phyloP scores from a whole-genome alignment of 2,888 invertebrate genomes.

The Cyaniris semiargus region DNA sequence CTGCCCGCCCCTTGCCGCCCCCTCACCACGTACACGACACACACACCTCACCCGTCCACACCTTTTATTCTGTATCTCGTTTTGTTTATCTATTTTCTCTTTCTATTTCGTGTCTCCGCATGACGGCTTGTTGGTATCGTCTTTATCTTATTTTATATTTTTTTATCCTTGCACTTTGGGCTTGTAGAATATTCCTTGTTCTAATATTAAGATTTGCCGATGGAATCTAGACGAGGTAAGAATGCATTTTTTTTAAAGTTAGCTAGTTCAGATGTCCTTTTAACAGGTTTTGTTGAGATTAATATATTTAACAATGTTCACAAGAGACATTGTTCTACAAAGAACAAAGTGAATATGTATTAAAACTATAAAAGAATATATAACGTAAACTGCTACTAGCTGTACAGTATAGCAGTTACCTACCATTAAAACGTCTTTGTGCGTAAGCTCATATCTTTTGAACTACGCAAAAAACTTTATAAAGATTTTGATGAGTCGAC shows the following conservation, averaged over 20 bases:
- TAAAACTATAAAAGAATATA: too few relatives aligned
- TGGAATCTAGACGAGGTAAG: conserved; percentile 18
- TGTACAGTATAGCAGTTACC: too few relatives aligned
- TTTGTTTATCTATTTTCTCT: conserved; percentile 28
- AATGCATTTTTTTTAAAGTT: not conserved
- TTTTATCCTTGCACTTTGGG: conserved; percentile 32
- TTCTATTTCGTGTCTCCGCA: conserved; percentile 30
- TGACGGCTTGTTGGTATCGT: conserved; percentile 40
- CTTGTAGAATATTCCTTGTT: conserved; percentile 32
- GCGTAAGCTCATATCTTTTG: too few relatives aligned
- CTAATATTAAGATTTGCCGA: conserved; percentile 23
- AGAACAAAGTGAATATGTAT: too few relatives aligned
- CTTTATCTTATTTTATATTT: conserved; percentile 26
- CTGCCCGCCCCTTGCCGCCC: conserved; percentile 37
- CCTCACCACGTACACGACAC: conserved; percentile 42
- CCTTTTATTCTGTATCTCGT: conserved; percentile 37
- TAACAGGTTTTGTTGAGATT: too few relatives aligned
- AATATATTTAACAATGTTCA: not conserved
- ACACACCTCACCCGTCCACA: conserved; percentile 50
- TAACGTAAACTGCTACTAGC: too few relatives aligned
- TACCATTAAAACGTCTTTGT: too few relatives aligned
- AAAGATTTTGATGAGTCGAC: too few relatives aligned
- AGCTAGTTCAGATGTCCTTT: not conserved
- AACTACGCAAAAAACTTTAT: too few relatives aligned
- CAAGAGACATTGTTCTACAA: not conserved